Evolutionary conservation across 1,140 invertebrate species (phyloP).

Genomic region (Apis dorsata): DNA sequence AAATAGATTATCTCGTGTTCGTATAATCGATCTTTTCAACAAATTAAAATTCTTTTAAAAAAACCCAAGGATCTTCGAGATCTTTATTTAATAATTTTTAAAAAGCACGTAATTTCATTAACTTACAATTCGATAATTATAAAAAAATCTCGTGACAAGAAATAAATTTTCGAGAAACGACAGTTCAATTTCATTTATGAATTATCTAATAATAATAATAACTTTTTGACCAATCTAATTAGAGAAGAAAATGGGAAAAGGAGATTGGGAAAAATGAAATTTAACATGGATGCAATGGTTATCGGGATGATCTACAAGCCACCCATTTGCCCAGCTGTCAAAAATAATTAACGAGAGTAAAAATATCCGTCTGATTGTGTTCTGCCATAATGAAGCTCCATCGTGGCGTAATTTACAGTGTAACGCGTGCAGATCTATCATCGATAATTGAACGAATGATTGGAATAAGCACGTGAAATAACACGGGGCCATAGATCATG

Average conservation of each 20-base stretch:
- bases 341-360: conserved; percentile 41
- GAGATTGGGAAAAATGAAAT: background rate
- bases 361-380: conserved; percentile 27
- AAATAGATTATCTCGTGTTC: background rate
- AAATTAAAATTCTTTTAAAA: background rate
- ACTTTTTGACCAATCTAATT: background rate
- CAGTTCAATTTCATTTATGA: conserved; percentile 5
- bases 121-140: background rate
- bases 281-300: conserved; percentile 1
- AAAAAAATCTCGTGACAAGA: background rate
- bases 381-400: conserved; percentile 18
- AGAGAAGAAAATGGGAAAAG: background rate
- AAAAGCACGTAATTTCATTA: background rate
- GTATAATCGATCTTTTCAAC: background rate
- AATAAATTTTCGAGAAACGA: background rate
- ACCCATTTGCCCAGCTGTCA: conserved; percentile 4
- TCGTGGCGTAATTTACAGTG: conserved; percentile 22
- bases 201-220: background rate
- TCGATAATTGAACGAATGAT: conserved; percentile 53
- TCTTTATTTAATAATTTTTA: background rate
- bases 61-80: background rate
- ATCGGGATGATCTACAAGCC: background rate
- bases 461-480: conserved; percentile 38
- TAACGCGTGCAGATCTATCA: conserved; percentile 40
- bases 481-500: conserved; percentile 38